A percentile compares a stretch with the other conserved stretches of the same genome.
Evolutionary conservation across 2,888 invertebrate genomes (phyloP).

Genomic region (Dicranocentrus wangi): DNA sequence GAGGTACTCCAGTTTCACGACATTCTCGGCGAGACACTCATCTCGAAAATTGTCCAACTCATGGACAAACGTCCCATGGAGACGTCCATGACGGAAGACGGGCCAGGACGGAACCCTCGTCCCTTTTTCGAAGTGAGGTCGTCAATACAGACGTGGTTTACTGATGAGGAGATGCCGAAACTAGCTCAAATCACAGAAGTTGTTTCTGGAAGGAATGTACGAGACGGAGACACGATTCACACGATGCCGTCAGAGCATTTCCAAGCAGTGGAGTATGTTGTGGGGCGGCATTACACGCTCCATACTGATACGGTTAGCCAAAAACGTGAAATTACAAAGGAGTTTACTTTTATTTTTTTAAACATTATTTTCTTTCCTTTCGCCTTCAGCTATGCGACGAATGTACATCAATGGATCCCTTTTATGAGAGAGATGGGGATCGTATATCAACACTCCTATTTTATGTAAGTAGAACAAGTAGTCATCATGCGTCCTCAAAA

Average conservation of each 20-base stretch:
- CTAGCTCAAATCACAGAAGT: background rate
- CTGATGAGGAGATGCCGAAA: background rate
- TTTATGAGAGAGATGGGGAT: too few relatives aligned
- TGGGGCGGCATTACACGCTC: background rate
- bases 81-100: background rate
- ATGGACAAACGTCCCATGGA: background rate
- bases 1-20: slow-evolving; percentile 6
- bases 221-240: too few relatives aligned
- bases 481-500: too few relatives aligned
- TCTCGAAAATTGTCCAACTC: background rate
- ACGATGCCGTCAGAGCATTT: too few relatives aligned
- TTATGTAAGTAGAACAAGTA: too few relatives aligned
- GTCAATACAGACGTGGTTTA: slow-evolving; percentile 1
- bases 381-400: too few relatives aligned
- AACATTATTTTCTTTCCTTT: too few relatives aligned
- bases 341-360: too few relatives aligned
- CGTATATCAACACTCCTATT: too few relatives aligned
- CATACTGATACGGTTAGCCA: background rate
- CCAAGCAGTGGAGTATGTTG: slow-evolving; percentile 10
- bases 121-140: background rate
- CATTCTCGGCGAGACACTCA: background rate
- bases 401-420: too few relatives aligned
- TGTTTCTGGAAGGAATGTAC: background rate
- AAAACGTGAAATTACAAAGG: too few relatives aligned
- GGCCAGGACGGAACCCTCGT: too few relatives aligned